Evolutionary conservation across 2,113 vertebrate species (phyloP).

Genomic region (Paraplagusia blochii): DNA sequence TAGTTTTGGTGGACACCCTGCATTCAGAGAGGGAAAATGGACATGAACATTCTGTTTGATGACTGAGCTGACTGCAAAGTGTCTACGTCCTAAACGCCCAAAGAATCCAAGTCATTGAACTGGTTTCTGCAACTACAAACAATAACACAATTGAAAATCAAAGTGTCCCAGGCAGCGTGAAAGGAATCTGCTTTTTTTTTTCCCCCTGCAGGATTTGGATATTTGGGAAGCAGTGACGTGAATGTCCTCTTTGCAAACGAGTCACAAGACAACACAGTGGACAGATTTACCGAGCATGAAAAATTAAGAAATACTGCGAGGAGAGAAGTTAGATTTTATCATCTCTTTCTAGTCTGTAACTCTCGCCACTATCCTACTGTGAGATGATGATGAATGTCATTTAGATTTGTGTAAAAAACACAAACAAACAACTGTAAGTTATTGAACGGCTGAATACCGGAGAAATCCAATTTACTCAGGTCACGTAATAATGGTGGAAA

Average conservation of each 20-base stretch:
- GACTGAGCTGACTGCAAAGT: not conserved
- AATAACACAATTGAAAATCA: constrained; percentile 43
- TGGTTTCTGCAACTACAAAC: constrained; percentile 27
- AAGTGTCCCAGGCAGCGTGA: constrained; percentile 46
- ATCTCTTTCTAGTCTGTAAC: not conserved
- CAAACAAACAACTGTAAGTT: too few species aligned
- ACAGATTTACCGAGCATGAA: constrained; percentile 58
- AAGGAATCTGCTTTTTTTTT: constrained; percentile 53
- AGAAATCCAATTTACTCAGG: constrained; percentile 13
- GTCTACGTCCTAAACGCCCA: not conserved
- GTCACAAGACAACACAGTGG: constrained; percentile 71
- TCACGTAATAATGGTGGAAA: not conserved
- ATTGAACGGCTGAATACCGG: not conserved
- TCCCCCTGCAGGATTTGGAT: constrained; percentile 18
- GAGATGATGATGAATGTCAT: too few species aligned
- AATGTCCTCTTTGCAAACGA: constrained; percentile 64
- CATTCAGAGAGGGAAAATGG: constrained; percentile 24
- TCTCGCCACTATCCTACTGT: too few species aligned
- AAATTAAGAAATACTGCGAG: constrained; percentile 12
- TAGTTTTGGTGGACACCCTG: constrained; percentile 88
- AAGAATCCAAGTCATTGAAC: constrained; percentile 20
- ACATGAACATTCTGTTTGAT: constrained; percentile 8
- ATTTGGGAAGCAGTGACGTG: constrained; percentile 46
- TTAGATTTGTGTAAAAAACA: too few species aligned
- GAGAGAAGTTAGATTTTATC: constrained; percentile 1